Conservation (phyloP, 2,797 vertebrate species). For the Amblyopsis hoosieri region DNA sequence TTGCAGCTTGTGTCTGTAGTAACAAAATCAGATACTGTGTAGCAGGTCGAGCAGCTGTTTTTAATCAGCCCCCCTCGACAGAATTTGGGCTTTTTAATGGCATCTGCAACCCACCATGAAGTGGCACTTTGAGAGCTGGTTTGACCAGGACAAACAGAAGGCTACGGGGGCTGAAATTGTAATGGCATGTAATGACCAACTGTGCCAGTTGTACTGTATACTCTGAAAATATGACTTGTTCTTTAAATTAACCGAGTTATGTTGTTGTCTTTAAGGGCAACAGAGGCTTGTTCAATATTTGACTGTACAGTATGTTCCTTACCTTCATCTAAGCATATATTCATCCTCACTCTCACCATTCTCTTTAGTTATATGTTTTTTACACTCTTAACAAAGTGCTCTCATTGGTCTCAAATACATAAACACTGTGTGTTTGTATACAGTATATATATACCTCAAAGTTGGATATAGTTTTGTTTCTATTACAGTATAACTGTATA, state of each 20-base stretch:
- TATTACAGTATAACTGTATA: not conserved
- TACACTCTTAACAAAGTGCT: too few relatives aligned
- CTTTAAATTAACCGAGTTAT: too few relatives aligned
- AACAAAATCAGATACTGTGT: slow-evolving; percentile 48
- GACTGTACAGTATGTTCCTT: too few relatives aligned
- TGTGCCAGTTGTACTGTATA: slow-evolving; percentile 3
- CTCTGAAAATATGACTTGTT: too few relatives aligned
- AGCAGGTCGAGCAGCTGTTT: slow-evolving; percentile 53
- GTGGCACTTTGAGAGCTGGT: slow-evolving; percentile 31
- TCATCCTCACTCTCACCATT: too few relatives aligned
- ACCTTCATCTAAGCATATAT: too few relatives aligned
- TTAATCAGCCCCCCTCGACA: slow-evolving; percentile 31
- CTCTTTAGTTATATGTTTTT: too few relatives aligned
- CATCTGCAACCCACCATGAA: slow-evolving; percentile 46
- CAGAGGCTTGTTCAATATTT: too few relatives aligned
- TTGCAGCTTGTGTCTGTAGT: slow-evolving; percentile 44
- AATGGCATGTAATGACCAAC: slow-evolving; percentile 14
- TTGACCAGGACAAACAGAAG: slow-evolving; percentile 40
- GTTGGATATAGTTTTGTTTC: not conserved
- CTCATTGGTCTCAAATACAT: too few relatives aligned
- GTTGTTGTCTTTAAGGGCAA: too few relatives aligned
- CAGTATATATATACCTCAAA: too few relatives aligned
- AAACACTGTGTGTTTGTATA: too few relatives aligned
- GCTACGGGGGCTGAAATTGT: not conserved
- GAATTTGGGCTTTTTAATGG: slow-evolving; percentile 35